phyloP scores from a whole-genome alignment of 2,797 vertebrate genomes.

The Forpus xanthops region DNA sequence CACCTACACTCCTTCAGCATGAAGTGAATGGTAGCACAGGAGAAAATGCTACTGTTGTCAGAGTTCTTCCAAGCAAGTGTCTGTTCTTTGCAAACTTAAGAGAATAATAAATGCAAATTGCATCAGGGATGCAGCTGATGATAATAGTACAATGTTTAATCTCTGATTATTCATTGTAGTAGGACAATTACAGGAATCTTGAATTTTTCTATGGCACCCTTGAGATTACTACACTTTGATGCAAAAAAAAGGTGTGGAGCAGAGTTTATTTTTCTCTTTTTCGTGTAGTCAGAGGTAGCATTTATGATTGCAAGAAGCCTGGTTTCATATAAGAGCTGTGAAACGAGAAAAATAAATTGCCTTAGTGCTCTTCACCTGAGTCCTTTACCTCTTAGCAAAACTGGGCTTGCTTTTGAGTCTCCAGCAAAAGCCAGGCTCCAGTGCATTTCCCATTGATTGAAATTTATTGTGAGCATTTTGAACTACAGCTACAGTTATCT shows the following conservation, averaged over 20 bases:
- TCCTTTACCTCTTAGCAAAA: constrained; percentile 10
- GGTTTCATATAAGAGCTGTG: neutral
- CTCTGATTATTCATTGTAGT: constrained; percentile 50
- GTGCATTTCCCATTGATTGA: neutral
- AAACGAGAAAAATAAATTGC: neutral
- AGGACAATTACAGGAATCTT: constrained; percentile 2
- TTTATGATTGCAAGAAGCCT: neutral
- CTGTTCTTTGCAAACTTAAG: neutral
- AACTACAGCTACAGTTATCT: neutral
- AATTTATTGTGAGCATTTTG: neutral
- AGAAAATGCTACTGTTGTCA: neutral
- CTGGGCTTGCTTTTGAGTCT: neutral
- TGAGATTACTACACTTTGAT: neutral
- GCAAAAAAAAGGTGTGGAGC: neutral
- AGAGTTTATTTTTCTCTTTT: constrained; percentile 16
- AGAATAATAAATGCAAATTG: constrained; percentile 51
- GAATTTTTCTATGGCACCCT: neutral
- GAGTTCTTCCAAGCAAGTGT: neutral
- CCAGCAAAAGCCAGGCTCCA: neutral
- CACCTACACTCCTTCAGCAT: neutral
- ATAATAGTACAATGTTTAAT: constrained; percentile 7
- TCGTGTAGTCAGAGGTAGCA: neutral
- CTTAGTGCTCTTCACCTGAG: neutral
- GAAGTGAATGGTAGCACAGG: neutral
- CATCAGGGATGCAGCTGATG: neutral